A percentile compares a stretch with the other conserved stretches of the same genome.
These are phyloP conservation scores for Porites divaricata DNA, from an alignment of 92 coral and sea anemone genomes.

Conservation along the genomic window DNA sequence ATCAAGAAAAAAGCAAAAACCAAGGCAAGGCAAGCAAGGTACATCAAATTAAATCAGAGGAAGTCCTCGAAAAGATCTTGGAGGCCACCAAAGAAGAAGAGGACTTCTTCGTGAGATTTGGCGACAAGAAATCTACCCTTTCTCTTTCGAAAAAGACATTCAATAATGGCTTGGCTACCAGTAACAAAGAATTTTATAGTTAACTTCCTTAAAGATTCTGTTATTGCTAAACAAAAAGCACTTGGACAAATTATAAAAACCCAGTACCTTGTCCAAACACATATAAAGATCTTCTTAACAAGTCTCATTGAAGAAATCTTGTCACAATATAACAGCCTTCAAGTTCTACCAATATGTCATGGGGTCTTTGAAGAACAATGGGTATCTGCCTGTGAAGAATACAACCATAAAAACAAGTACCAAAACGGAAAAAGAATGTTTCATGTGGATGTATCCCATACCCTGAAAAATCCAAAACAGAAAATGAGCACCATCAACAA, in stretches of 20 bases:
- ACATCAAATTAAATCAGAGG: not conserved
- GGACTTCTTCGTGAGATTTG: not conserved
- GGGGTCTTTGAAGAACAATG: slow-evolving; percentile 7
- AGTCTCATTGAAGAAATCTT: not conserved
- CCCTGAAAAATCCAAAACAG: not conserved
- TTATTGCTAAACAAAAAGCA: slow-evolving; percentile 9
- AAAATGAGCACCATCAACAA: not conserved
- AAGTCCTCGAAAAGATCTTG: not conserved
- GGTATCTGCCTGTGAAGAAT: not conserved
- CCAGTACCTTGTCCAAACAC: not conserved
- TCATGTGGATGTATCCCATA: not conserved
- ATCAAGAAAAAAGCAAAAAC: not conserved
- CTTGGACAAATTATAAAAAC: not conserved
- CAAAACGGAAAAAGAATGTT: not conserved
- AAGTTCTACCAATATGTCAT: not conserved
- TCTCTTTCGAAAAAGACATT: not conserved
- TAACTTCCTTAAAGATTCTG: not conserved
- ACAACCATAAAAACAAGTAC: slow-evolving; percentile 6
- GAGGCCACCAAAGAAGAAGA: not conserved
- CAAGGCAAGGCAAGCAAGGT: not conserved
- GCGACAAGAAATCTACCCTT: not conserved
- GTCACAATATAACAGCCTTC: not conserved
- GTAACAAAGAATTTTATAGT: not conserved
- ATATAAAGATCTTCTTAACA: not conserved
- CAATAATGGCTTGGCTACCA: not conserved